phyloP scores from a whole-genome alignment of 2,113 vertebrate genomes.

The Hiodon tergisus region DNA sequence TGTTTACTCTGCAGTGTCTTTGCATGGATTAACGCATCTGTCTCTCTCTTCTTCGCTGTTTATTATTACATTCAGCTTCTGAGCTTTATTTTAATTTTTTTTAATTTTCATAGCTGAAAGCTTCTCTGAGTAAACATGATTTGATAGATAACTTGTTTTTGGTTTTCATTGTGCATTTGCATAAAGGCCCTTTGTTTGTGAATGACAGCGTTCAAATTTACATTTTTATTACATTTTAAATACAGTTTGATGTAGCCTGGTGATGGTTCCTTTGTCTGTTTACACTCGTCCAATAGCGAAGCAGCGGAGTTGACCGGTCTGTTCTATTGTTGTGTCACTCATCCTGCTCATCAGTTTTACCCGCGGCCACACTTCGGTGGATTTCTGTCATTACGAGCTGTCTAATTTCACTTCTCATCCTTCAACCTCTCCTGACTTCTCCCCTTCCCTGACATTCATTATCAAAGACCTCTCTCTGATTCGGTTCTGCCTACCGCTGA shows the following conservation, averaged over 20 bases:
- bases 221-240: conserved; percentile 37
- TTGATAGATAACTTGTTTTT: background rate
- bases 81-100: conserved; percentile 9
- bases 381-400: background rate
- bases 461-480: background rate
- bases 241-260: background rate
- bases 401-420: background rate
- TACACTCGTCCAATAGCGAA: background rate
- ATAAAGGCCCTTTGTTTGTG: conserved; percentile 8
- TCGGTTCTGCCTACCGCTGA: background rate
- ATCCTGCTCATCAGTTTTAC: background rate
- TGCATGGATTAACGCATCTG: background rate
- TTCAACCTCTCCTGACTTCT: background rate
- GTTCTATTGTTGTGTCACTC: background rate
- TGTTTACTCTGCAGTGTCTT: conserved; percentile 4
- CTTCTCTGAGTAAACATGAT: background rate
- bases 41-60: background rate
- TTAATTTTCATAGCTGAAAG: conserved; percentile 6
- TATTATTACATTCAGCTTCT: conserved; percentile 2
- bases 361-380: background rate
- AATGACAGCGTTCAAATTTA: conserved; percentile 31
- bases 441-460: background rate
- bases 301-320: background rate
- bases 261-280: background rate
- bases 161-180: background rate